These are phyloP conservation scores for Caenorhabditis brenneri DNA, from an alignment of 1,140 invertebrate genomes.

Conservation along the genomic window DNA sequence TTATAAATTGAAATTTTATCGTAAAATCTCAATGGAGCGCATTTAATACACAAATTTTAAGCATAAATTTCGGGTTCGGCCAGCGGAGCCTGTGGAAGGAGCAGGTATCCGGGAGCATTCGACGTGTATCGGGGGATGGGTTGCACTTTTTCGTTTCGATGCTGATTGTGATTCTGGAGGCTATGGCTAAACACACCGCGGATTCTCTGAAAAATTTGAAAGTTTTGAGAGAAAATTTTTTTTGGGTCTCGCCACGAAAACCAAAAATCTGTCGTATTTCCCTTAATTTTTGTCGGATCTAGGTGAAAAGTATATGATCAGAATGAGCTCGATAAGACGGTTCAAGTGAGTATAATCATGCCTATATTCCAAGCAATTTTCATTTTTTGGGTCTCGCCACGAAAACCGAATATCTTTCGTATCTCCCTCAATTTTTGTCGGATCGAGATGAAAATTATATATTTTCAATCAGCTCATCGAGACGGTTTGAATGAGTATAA, in stretches of 20 bases:
- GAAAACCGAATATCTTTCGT: too few species aligned
- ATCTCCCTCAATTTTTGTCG: too few species aligned
- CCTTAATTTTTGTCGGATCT: too few species aligned
- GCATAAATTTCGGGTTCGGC: conserved; percentile 58
- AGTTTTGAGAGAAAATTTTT: background rate
- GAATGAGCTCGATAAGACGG: too few species aligned
- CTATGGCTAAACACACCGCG: conserved; percentile 62
- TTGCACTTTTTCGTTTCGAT: conserved; percentile 24
- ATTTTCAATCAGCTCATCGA: too few species aligned
- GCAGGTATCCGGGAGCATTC: conserved; percentile 57
- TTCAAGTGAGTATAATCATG: too few species aligned
- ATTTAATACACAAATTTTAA: background rate
- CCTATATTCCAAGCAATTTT: too few species aligned
- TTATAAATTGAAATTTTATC: too few species aligned
- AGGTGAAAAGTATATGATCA: too few species aligned
- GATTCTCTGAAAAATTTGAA: conserved; percentile 60
- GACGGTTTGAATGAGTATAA: too few species aligned
- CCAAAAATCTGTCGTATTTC: background rate
- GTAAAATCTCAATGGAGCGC: background rate
- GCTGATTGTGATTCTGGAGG: conserved; percentile 59
- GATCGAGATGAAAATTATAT: too few species aligned
- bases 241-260: background rate
- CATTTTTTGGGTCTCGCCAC: too few species aligned
- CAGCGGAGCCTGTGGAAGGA: conserved; percentile 59
- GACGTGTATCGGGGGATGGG: conserved; percentile 55